A percentile compares a stretch with the other conserved stretches of the same genome.
Conservation (phyloP, 2,113 vertebrate species). For the Machaerirhynchus nigripectus region DNA sequence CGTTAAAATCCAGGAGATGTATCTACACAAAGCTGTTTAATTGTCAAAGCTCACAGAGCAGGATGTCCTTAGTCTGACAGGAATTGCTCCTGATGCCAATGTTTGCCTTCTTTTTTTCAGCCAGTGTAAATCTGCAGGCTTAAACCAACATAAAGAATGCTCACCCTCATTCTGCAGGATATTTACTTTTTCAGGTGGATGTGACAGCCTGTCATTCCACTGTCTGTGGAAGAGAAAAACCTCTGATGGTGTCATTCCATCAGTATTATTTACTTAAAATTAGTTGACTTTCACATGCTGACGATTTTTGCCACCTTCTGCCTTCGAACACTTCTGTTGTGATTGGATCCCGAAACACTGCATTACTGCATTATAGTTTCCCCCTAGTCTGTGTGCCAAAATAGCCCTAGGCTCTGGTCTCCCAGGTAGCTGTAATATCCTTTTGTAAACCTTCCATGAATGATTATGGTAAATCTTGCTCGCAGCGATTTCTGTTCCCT, state of each 20-base stretch:
- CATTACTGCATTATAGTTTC: not conserved
- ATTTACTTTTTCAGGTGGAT: not conserved
- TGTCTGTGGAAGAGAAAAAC: not conserved
- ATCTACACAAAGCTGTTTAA: not conserved
- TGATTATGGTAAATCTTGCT: constrained; percentile 65
- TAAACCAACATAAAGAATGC: not conserved
- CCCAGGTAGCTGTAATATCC: constrained; percentile 53
- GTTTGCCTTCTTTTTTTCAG: not conserved
- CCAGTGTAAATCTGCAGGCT: not conserved
- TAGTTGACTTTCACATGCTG: not conserved
- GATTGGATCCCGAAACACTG: not conserved
- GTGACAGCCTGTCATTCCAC: not conserved
- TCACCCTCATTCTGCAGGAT: not conserved
- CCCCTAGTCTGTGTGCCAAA: not conserved
- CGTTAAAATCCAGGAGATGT: not conserved
- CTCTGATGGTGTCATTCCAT: not conserved
- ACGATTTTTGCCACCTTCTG: not conserved
- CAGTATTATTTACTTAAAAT: not conserved
- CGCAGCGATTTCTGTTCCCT: constrained; percentile 58
- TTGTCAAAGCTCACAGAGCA: not conserved
- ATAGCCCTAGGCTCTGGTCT: constrained; percentile 35
- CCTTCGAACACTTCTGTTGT: not conserved
- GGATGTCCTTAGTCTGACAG: not conserved
- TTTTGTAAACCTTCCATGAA: constrained; percentile 48
- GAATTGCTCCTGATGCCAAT: not conserved